Base-by-base conservation (phyloP, 2,888 invertebrate species). In the Julus scandinavius region DNA sequence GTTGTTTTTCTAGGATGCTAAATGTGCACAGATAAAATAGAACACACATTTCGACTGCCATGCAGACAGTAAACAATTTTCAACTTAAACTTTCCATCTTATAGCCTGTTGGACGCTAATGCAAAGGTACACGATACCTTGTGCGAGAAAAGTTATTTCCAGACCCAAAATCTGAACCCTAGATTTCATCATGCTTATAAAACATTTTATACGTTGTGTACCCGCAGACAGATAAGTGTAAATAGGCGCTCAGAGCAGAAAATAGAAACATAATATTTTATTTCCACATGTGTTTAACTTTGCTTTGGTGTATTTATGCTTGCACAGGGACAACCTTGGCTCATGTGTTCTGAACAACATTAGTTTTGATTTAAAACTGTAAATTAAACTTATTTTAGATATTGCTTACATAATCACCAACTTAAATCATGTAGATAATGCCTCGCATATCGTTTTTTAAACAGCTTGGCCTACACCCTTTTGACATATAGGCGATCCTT, bases 391-490 rank as follows among this genome's bases (percentile, higher is more conserved):
- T 80, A 80, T 80, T 80, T 80, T 13, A 29, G 38, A 80, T 38
- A 38, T 80, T 29, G 80, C 38, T 80, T 80, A 38, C 80, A 38
- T 38, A 80, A 80, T 80, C 80, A 15, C 13, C 80, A 13, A 38
- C 80, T 80, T 80, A 80, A 80, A 80, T 38, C 80, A 38, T 15
- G 5, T 13, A 4, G 80, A 38, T 38, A 38, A 80, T 15, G 38
- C 54, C 9, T 54, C 0, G 2, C 38, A 38, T 15, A 63, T 9
- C 63, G 58, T 17, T 58, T 72, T 54, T 29, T 20, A 29, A 29
- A 72, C 72, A 72, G 29, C 72, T 29, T 29, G 72, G 72, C 72
- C 72, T 72, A 29, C 29, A 72, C 72, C 72, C 72, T 72, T 72
- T 72, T 29, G 7, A 72, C 20, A 29, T 45, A 45, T 45, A 63